Conservation (phyloP, 2,888 invertebrate genomes). For the Hybos culiciformis region DNA sequence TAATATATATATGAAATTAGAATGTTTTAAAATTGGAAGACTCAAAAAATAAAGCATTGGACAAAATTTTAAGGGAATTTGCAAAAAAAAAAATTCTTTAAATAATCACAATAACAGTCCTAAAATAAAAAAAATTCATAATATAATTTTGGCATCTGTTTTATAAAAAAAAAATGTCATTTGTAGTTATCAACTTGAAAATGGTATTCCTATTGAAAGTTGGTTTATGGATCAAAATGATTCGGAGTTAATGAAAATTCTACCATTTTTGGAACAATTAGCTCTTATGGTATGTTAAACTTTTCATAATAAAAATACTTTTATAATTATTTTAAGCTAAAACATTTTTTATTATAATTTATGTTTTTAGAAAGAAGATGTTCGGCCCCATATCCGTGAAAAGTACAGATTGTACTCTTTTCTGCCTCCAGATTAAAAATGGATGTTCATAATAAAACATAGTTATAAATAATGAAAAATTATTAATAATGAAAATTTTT, state of each 20-base stretch:
- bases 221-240: conserved; percentile 90
- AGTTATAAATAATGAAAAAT: too few species aligned
- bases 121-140: too few species aligned
- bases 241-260: conserved; percentile 74
- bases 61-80: not conserved
- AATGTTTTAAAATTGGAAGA: too few species aligned
- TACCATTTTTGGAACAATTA: conserved; percentile 82
- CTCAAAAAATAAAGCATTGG: too few species aligned
- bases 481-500: too few species aligned
- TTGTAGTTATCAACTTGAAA: conserved; percentile 57
- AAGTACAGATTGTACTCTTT: conserved; percentile 82
- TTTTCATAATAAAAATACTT: not conserved
- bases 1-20: too few species aligned
- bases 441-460: too few species aligned
- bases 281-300: conserved; percentile 55
- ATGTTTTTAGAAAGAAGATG: conserved; percentile 75
- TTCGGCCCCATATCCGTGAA: conserved; percentile 80
- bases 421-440: conserved; percentile 64
- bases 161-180: too few species aligned
- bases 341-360: conserved; percentile 7
- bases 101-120: too few species aligned
- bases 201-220: conserved; percentile 93
- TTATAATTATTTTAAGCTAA: not conserved
- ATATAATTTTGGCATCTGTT: conserved; percentile 5
- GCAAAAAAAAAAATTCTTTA: too few species aligned